Evolutionary conservation across 2,797 vertebrate species (phyloP).

Genomic region (Acanthiza pusilla): DNA sequence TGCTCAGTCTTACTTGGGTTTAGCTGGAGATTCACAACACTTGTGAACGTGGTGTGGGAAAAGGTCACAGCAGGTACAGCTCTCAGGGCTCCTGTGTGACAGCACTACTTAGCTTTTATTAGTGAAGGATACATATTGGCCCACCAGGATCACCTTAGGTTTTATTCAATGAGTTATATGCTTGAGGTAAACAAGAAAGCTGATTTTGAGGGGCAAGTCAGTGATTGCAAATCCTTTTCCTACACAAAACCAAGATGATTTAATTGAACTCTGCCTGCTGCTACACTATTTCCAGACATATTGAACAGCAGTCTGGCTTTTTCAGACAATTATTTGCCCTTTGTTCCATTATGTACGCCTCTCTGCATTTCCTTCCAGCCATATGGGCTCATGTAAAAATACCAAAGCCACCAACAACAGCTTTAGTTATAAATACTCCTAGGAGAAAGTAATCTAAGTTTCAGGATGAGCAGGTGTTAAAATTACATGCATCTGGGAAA

Average conservation of each 20-base stretch:
- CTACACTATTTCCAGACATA: conserved; percentile 7
- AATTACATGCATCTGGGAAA: conserved; percentile 39
- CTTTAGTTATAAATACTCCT: conserved; percentile 41
- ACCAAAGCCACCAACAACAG: conserved; percentile 2
- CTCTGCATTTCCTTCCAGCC: conserved; percentile 4
- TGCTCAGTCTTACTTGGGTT: background rate
- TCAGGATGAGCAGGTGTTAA: conserved; percentile 47
- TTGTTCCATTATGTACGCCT: conserved; percentile 1
- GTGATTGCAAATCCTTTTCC: conserved; percentile 28
- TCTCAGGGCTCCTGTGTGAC: background rate
- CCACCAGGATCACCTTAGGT: conserved; percentile 10
- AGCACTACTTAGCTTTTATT: background rate
- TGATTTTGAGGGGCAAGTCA: conserved; percentile 47
- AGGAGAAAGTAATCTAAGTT: conserved; percentile 48
- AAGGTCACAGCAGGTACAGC: background rate
- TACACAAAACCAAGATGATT: background rate
- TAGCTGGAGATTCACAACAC: background rate
- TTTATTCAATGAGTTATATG: background rate
- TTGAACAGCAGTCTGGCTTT: conserved; percentile 33
- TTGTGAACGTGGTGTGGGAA: fast-evolving
- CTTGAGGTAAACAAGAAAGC: background rate
- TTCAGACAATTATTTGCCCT: conserved; percentile 24
- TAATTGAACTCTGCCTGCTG: conserved; percentile 40
- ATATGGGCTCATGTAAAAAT: conserved; percentile 8
- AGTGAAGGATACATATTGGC: background rate